These are phyloP conservation scores for Argopecten irradians DNA, from an alignment of 1,140 invertebrate genomes.

Conservation along the genomic window DNA sequence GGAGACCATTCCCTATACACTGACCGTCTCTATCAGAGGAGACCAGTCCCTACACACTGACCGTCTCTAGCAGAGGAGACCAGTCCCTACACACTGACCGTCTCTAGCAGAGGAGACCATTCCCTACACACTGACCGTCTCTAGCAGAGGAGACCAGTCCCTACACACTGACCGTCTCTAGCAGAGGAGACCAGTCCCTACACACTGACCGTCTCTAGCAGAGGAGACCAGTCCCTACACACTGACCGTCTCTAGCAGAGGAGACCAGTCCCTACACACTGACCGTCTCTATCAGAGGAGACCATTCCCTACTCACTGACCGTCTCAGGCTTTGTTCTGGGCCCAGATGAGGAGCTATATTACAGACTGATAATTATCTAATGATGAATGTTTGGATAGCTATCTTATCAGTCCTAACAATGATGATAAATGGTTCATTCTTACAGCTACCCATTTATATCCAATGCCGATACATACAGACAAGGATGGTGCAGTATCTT, in stretches of 20 bases:
- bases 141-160: neutral
- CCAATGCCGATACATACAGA: neutral
- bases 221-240: neutral
- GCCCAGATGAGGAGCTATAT: neutral
- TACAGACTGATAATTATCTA: conserved; percentile 6
- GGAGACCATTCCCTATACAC: neutral
- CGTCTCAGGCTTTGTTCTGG: neutral
- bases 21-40: neutral
- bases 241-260: neutral
- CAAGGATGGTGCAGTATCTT: neutral
- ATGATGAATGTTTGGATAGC: neutral
- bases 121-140: neutral
- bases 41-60: neutral
- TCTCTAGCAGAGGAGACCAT: neutral
- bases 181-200: neutral
- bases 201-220: neutral
- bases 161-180: neutral
- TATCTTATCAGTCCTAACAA: neutral
- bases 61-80: neutral
- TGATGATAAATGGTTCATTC: conserved; percentile 1
- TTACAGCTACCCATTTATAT: neutral
- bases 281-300: neutral
- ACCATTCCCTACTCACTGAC: neutral
- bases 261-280: neutral
- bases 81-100: neutral